phyloP scores from a whole-genome alignment of 23 tunicate species.

The Halocynthia aurantium region DNA sequence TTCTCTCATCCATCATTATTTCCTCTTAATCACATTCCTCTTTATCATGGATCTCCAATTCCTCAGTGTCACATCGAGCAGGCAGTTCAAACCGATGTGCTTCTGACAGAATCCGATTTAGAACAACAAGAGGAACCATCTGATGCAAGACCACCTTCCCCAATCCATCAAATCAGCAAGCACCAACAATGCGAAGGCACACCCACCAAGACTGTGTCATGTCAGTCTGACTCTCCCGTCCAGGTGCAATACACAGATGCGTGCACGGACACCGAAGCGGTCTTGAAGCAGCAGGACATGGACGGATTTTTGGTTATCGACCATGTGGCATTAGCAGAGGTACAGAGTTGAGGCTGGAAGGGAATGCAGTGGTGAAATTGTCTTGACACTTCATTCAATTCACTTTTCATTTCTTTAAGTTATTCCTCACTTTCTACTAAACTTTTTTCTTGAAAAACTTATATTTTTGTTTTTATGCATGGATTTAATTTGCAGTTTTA shows the following conservation, averaged over 20 bases:
- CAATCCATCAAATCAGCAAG: neutral
- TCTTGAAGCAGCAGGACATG: conserved; percentile 33
- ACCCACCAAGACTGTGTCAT: conserved; percentile 35
- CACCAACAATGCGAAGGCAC: conserved; percentile 45
- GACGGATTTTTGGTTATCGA: conserved; percentile 67
- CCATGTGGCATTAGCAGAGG: conserved; percentile 29
- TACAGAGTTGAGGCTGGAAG: neutral
- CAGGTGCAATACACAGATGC: conserved; percentile 33
- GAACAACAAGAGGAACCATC: no score
- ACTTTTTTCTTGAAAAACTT: no score
- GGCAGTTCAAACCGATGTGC: no score
- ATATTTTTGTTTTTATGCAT: no score
- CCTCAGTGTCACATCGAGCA: no score
- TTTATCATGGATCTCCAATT: no score
- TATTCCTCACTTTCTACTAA: neutral
- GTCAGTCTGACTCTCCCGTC: conserved; percentile 46
- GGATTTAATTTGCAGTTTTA: no score
- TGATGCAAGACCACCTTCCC: no score
- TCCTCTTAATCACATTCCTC: no score
- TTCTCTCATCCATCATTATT: no score
- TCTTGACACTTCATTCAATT: neutral
- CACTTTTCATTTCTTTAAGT: neutral
- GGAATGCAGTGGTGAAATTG: conserved; percentile 4
- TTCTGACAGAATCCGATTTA: no score
- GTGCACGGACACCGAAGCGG: conserved; percentile 17